Conservation (phyloP, 2,888 invertebrate species). For the Polydrusus cervinus region DNA sequence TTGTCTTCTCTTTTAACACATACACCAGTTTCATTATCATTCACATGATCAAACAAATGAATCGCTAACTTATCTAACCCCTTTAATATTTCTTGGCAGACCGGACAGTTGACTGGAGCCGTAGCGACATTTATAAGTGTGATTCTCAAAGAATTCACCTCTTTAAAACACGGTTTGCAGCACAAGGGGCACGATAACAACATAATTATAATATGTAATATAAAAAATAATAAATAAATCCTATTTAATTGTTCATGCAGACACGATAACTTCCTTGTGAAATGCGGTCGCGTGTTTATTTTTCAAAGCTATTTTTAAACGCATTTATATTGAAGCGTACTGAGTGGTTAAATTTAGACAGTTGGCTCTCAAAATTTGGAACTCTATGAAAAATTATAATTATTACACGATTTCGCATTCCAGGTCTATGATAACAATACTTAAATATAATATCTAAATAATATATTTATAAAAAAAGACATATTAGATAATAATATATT, state of each 20-base stretch:
- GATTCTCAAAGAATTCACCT: slow-evolving; percentile 80
- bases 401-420: too few species aligned
- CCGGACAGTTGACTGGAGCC: slow-evolving; percentile 83
- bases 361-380: slow-evolving; percentile 16
- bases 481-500: too few species aligned
- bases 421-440: too few species aligned
- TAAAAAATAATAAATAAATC: background rate
- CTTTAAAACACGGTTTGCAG: slow-evolving; percentile 81
- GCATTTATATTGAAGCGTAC: slow-evolving; percentile 9
- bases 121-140: slow-evolving; percentile 85
- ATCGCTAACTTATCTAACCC: slow-evolving; percentile 90
- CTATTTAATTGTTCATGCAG: slow-evolving; percentile 53
- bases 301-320: slow-evolving; percentile 39
- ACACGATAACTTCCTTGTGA: slow-evolving; percentile 16
- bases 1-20: background rate
- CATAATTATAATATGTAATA: too few species aligned
- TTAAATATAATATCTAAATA: too few species aligned
- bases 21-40: slow-evolving; percentile 19
- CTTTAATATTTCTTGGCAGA: slow-evolving; percentile 83
- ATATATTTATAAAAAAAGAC: too few species aligned
- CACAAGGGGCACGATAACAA: slow-evolving; percentile 85
- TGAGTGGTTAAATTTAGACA: slow-evolving; percentile 39
- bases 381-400: too few species aligned
- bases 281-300: slow-evolving; percentile 62
- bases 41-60: slow-evolving; percentile 83